These are phyloP conservation scores for Spermophilus dauricus DNA, from an alignment of 2,113 vertebrate species.

Conservation along the genomic window DNA sequence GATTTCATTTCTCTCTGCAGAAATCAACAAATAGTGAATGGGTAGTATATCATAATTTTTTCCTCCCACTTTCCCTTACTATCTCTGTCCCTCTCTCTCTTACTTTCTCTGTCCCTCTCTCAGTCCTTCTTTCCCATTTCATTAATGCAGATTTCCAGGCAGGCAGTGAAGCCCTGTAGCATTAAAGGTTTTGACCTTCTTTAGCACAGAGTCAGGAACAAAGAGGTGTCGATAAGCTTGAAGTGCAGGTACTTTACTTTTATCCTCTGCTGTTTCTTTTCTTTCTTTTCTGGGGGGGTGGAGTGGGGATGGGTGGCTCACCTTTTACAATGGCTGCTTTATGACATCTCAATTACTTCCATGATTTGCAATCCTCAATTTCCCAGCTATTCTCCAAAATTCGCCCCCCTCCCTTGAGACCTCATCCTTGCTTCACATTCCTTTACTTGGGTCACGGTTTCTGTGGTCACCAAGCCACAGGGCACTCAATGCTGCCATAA, in stretches of 20 bases:
- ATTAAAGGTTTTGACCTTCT: neutral
- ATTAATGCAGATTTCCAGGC: neutral
- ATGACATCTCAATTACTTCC: neutral
- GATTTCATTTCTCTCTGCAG: neutral
- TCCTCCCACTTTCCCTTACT: too few species aligned
- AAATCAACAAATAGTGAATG: neutral
- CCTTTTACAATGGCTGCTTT: neutral
- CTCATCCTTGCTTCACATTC: constrained; percentile 8
- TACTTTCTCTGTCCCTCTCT: neutral
- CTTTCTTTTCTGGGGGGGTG: neutral
- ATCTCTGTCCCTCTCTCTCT: neutral
- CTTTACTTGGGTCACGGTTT: neutral
- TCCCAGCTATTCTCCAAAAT: neutral
- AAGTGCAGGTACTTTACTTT: neutral
- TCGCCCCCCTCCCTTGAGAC: neutral
- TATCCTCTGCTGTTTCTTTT: neutral
- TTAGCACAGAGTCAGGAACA: neutral
- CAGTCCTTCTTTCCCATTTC: neutral
- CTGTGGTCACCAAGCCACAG: constrained; percentile 51
- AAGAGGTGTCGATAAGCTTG: neutral
- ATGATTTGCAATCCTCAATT: constrained; percentile 63
- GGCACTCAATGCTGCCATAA: neutral
- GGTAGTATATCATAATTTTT: neutral
- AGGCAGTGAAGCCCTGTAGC: neutral
- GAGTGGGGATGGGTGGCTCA: neutral